Evolutionary conservation across 2,888 invertebrate genomes (phyloP), one percentile per base, ranked within the genome.

Genomic region (Nemurella pictetii): DNA sequence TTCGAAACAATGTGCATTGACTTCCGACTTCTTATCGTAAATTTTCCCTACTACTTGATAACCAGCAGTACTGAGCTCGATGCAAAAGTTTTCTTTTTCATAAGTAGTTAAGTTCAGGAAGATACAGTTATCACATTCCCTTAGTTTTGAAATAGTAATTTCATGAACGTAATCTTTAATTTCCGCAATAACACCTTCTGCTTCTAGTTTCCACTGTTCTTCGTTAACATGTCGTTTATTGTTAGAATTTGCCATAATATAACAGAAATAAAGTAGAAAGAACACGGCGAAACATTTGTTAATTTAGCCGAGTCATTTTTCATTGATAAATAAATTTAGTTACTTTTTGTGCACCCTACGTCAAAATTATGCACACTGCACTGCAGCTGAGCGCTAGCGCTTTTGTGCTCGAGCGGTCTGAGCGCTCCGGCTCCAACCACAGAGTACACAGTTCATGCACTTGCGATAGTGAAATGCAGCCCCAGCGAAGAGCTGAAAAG

Each of bases 141-240:
- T 28, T 35, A 81, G 25, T 12, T 35, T 35, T 55, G 81, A 81
- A 25, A 81, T n/a, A 81, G 26, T 4, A 25, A 81, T 55, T 20
- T 81, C 81, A 3, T 81, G 1, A n/a, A 81, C 81, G 20, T 81
- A 36, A 7, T 81, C 81, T 20, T 35, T 81, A 25, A 81, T 28
- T n/a, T 81, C 81, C 26, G 35, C 25, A 27, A 81, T 81, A 27
- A 81, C 81, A 36, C 26, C 55, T 81, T 81, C 36, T 15, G 81
- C 81, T 81, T 81, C 81, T 26, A 36, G n/a, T 81, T 25, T 35
- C 81, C 81, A 81, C 35, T 81, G 81, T 36, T 25, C 81, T 36
- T 26, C 28, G 15, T 75, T 75, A 26, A 20, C 55, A 7, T 55
- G 3, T 55, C 55, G 55, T 55, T 15, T 55, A 55, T 55, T 55